These are phyloP conservation scores for Metellina segmentata DNA, from an alignment of 2,888 invertebrate genomes.

Conservation along the genomic window DNA sequence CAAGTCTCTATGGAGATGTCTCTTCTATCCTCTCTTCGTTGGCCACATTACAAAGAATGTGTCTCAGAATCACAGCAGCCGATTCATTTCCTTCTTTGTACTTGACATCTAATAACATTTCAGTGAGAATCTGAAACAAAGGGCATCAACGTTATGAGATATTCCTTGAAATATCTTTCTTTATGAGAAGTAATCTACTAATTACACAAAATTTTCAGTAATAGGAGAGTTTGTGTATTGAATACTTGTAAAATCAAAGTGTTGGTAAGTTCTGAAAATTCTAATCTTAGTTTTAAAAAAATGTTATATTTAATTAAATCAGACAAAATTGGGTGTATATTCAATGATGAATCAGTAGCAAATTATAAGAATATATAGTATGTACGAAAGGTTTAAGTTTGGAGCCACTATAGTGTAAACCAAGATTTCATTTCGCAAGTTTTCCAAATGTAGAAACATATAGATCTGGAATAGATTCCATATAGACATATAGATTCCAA, in stretches of 20 bases:
- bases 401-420: no score
- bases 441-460: no score
- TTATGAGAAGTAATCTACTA: no score
- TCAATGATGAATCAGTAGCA: no score
- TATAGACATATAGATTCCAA: no score
- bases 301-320: background rate
- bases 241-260: no score
- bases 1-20: no score
- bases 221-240: no score
- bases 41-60: slow-evolving; percentile 50
- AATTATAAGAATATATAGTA: background rate
- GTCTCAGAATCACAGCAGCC: slow-evolving; percentile 57
- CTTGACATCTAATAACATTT: slow-evolving; percentile 54
- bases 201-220: no score
- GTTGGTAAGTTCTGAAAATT: background rate
- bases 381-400: background rate
- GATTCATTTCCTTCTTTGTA: slow-evolving; percentile 68
- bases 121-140: slow-evolving; percentile 55
- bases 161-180: background rate
- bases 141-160: background rate
- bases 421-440: no score
- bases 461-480: no score
- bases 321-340: no score
- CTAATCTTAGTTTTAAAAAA: background rate
- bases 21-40: background rate